Evolutionary conservation across 2,888 invertebrate species (phyloP), one percentile per base, ranked within the genome.

Genomic region (Tiliacea aurago): DNA sequence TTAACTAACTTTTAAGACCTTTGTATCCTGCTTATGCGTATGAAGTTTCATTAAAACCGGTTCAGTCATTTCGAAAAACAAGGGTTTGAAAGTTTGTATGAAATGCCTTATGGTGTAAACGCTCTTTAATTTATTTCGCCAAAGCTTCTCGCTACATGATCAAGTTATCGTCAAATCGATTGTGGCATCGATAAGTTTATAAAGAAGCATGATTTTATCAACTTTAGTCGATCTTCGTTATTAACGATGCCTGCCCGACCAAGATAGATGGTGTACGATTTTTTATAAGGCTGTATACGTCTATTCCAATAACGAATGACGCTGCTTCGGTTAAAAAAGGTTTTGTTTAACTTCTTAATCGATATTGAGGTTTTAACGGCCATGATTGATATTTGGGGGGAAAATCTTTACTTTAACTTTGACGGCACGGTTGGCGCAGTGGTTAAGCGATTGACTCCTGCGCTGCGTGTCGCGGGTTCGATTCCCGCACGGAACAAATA

Each of bases 161-260:
- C 88, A 81, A 92, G 91, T 92, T 91, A 92, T 91, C 88, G 84
- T 85, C 76, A 82, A 87, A 82, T 85, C 88, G 93, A 94, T 94
- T 84, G 90, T 91, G 89, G 73, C 86, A 80, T 80, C 82, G 92
- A 93, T 93, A 91, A 89, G 80, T 76, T 63, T 85, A 78, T 82
- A 84, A 88, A 88, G 91, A 91, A 91, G 91, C 90, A 84, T 84
- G 93, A 93, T 93, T 89, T 92, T 93, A 93, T 94, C 93, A 87
- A 71, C 88, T 80, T 88, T 89, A 90, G 90, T 84, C 88, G 87
- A 89, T 90, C 90, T 88, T 83, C 80, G 89, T 91, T 93, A 92
- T 90, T 91, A 92, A 92, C 91, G 92, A 90, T 88, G 86, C 74
- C 69, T 76, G 86, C 82, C 66, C 75, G 80, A 84, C 87, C 87